Evolutionary conservation across 2,797 vertebrate genomes (phyloP), one percentile per base, ranked within the genome.

Genomic region (Danionella dracula): DNA sequence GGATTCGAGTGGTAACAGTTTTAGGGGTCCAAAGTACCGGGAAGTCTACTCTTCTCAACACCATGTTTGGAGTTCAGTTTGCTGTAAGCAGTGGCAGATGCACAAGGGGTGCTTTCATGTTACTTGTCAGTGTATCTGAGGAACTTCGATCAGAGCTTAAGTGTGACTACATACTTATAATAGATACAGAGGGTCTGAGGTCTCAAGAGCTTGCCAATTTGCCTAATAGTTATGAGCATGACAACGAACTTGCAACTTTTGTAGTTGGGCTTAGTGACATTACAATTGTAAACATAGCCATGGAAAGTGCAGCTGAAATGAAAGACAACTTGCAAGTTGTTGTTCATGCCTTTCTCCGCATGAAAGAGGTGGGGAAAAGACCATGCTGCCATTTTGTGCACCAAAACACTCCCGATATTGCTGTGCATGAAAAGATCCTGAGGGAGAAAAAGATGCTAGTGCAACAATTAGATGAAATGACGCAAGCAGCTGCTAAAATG

Each of bases 1-100:
- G 72, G 10, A 62, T 90, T 34, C 64, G 82, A 19, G 89, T 91
- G 3, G 55, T 92, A 21, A 81, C 84, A 0, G 85, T 86, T 1
- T 66, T 92, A 49, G 85, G 85, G n/a, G 77, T 86, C 53, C 85
- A 87, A 68, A 83, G 82, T 38, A 72, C 61, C 1, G 81, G 84
- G 8, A 87, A 87, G 58, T 86, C 84, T 20, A 86, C 82, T 1
- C 78, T 87, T 29, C 81, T 87, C 37, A 85, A 87, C 78, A 83
- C 78, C 27, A 83, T 87, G 84, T 85, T 87, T 74, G 83, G 82
- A 15, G 79, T 90, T n/a, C 84, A 87, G 64, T 92, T 92, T 70
- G 77, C 86, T 34, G 84, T 88, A 0, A 83, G 89, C 73, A 82
- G 76, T 20, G 83, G 82, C 6, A 71, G 79, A 69, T 86, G 84